phyloP scores from a whole-genome alignment of 2,888 invertebrate genomes.

The Pristionchus fissidentatus region DNA sequence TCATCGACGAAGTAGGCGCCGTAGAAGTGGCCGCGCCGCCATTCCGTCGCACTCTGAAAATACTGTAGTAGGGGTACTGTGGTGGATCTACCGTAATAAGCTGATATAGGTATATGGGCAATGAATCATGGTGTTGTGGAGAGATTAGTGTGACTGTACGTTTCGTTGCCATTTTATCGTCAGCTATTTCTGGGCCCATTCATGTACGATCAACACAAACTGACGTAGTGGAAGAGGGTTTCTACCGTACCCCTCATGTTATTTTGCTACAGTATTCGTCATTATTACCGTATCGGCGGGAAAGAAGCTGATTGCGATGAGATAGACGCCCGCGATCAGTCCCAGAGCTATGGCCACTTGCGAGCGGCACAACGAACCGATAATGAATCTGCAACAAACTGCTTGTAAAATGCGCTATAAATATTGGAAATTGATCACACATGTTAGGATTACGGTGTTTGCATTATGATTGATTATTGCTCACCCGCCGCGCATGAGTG shows the following conservation, averaged over 20 bases:
- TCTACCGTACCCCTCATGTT: too few species aligned
- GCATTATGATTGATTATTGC: too few species aligned
- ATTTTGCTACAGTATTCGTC: too few species aligned
- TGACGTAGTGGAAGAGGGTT: too few species aligned
- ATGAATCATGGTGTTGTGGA: not conserved
- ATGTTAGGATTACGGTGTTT: too few species aligned
- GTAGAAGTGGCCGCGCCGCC: conserved; percentile 21
- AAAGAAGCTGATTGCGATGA: not conserved
- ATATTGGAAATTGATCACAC: too few species aligned
- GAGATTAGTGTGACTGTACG: too few species aligned
- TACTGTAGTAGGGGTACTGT: not conserved
- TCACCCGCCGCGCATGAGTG: too few species aligned
- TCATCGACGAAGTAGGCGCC: conserved; percentile 26
- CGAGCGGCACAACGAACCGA: conserved; percentile 13
- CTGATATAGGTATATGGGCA: not conserved
- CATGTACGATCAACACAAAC: too few species aligned
- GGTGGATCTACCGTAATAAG: not conserved
- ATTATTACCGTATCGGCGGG: not conserved
- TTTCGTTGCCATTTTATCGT: too few species aligned
- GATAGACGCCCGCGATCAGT: conserved; percentile 5
- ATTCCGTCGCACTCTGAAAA: not conserved
- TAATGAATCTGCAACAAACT: not conserved
- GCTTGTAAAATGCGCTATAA: not conserved
- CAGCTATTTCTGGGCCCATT: too few species aligned
- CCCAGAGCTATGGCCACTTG: not conserved